These are phyloP conservation scores for human (Homo sapiens) DNA, from an alignment of 2,113 vertebrate genomes.

Conservation along the genomic window DNA sequence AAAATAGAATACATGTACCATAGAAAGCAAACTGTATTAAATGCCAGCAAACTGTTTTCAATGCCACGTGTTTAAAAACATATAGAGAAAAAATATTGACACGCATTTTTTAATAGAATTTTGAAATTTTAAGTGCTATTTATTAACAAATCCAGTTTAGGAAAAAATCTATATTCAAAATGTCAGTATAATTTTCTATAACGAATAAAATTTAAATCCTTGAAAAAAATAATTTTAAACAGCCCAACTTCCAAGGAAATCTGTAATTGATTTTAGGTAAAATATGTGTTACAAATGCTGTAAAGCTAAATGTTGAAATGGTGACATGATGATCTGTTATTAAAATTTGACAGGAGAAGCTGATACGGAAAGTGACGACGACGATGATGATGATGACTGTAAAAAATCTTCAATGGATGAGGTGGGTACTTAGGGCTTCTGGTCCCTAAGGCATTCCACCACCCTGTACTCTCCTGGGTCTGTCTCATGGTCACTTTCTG, in stretches of 20 bases:
- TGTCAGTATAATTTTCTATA: neutral
- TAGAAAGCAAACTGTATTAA: neutral
- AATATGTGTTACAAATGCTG: neutral
- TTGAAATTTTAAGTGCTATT: neutral
- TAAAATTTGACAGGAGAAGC: constrained; percentile 90
- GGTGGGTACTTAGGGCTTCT: constrained; percentile 80
- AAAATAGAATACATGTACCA: neutral
- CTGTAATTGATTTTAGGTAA: neutral
- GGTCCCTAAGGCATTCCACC: accelerated
- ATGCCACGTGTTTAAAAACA: neutral
- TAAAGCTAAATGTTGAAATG: neutral
- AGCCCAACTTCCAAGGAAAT: neutral
- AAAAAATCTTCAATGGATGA: constrained; percentile 99
- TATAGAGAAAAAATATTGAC: neutral
- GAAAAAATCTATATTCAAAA: neutral
- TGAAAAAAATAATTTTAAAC: neutral
- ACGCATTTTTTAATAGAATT: neutral
- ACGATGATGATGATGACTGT: constrained; percentile 96
- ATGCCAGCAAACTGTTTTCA: neutral
- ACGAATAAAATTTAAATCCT: too few relatives aligned
- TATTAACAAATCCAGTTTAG: neutral
- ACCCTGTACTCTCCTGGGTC: accelerated
- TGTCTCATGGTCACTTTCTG: constrained; percentile 57
- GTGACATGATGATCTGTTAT: constrained; percentile 58
- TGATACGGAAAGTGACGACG: constrained; percentile 96